Evolutionary conservation across 2,888 invertebrate genomes (phyloP).

Genomic region (Brenthis ino): DNA sequence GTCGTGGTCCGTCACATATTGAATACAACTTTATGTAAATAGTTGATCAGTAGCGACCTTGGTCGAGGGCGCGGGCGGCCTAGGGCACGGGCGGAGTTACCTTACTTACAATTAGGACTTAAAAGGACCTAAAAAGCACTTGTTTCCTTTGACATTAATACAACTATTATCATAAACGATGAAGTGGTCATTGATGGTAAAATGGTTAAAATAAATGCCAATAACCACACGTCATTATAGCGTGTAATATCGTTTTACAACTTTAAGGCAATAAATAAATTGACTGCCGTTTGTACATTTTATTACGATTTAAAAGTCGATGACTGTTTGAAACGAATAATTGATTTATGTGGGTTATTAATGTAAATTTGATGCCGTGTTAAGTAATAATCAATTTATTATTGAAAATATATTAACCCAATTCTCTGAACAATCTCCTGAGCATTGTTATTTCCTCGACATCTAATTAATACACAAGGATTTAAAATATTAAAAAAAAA

Average conservation of each 20-base stretch:
- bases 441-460: neutral
- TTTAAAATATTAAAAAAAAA: neutral
- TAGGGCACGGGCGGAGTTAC: too few species aligned
- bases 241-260: constrained; percentile 81
- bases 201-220: constrained; percentile 77
- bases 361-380: constrained; percentile 69
- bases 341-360: constrained; percentile 78
- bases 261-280: constrained; percentile 80
- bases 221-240: constrained; percentile 79
- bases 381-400: constrained; percentile 47
- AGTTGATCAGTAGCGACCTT: too few species aligned
- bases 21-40: too few species aligned
- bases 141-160: constrained; percentile 66
- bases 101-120: neutral
- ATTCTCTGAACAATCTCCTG: neutral
- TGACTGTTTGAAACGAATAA: constrained; percentile 77
- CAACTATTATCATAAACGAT: constrained; percentile 73
- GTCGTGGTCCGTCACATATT: too few species aligned
- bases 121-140: constrained; percentile 32
- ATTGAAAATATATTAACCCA: constrained; percentile 2
- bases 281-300: constrained; percentile 80
- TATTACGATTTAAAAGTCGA: constrained; percentile 82
- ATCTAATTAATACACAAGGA: neutral
- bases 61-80: too few species aligned
- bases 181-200: constrained; percentile 73